Evolutionary conservation across 2,888 invertebrate species (phyloP).

Genomic region (Melipona beecheii): DNA sequence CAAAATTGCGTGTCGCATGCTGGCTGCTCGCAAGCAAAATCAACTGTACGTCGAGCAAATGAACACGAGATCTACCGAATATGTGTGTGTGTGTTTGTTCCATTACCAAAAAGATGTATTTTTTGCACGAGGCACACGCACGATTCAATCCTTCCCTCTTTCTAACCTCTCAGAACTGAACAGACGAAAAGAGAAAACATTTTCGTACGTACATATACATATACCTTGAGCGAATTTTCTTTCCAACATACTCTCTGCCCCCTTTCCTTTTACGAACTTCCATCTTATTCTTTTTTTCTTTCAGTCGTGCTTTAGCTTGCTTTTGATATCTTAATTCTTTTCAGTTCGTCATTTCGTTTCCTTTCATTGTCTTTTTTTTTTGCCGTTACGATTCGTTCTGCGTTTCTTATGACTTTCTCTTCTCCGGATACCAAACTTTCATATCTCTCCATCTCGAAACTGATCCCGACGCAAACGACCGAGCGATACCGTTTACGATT

Average conservation of each 20-base stretch:
- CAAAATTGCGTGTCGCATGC: conserved; percentile 80
- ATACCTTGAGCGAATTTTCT: conserved; percentile 18
- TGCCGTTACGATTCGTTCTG: conserved; percentile 23
- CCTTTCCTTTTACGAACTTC: not conserved
- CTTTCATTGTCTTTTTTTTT: conserved; percentile 27
- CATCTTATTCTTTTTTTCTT: conserved; percentile 27
- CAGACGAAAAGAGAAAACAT: conserved; percentile 4
- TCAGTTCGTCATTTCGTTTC: conserved; percentile 29
- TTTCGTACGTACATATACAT: not conserved
- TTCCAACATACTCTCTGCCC: not conserved
- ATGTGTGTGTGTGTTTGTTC: conserved; percentile 58
- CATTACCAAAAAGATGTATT: conserved; percentile 47
- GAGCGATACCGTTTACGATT: not conserved
- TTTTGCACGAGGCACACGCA: conserved; percentile 81
- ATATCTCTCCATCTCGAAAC: conserved; percentile 26
- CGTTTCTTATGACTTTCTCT: conserved; percentile 33
- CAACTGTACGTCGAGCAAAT: conserved; percentile 56
- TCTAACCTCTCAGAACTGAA: conserved; percentile 2
- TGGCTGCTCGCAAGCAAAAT: conserved; percentile 75
- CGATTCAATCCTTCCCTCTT: conserved; percentile 53
- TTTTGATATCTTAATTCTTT: conserved; percentile 23
- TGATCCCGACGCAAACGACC: conserved; percentile 21
- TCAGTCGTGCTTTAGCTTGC: not conserved
- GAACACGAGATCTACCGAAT: conserved; percentile 72
- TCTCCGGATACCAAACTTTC: conserved; percentile 28